Conservation (phyloP, 1,140 invertebrate genomes). For the Drosophila erecta region DNA sequence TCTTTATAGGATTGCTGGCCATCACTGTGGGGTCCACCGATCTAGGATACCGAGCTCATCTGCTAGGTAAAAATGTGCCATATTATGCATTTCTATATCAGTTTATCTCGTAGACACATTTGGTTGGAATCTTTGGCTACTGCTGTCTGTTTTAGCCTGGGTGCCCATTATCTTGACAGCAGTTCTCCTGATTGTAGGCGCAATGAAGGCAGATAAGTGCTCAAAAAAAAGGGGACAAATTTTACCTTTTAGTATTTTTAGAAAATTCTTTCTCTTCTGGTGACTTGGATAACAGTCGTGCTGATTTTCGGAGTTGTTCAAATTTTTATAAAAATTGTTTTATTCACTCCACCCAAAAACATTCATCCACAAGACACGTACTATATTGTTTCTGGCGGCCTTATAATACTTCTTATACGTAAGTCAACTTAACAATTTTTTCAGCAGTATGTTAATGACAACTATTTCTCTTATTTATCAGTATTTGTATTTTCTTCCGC, state of each 20-base stretch:
- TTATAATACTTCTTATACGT: background rate
- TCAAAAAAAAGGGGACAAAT: no score
- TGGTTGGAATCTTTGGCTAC: background rate
- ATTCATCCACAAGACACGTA: no score
- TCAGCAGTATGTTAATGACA: background rate
- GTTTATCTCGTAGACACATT: background rate
- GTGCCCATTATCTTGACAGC: background rate
- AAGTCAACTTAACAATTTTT: background rate
- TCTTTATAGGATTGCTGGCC: background rate
- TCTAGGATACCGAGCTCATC: no score
- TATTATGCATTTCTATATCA: background rate
- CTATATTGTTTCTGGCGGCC: background rate
- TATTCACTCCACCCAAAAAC: background rate
- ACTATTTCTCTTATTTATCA: background rate
- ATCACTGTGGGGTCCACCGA: background rate
- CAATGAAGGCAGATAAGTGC: background rate
- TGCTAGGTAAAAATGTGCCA: no score
- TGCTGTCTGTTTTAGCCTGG: background rate
- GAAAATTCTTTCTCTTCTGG: background rate
- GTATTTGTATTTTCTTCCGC: background rate
- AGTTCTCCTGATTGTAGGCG: background rate
- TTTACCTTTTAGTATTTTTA: background rate
- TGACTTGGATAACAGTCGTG: constrained; percentile 1
- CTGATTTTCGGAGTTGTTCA: background rate
- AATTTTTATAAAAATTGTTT: background rate